A percentile compares a stretch with the other conserved stretches of the same genome.
These are phyloP conservation scores for Oenanthe melanoleuca DNA, from an alignment of 2,113 vertebrate species.

Conservation along the genomic window DNA sequence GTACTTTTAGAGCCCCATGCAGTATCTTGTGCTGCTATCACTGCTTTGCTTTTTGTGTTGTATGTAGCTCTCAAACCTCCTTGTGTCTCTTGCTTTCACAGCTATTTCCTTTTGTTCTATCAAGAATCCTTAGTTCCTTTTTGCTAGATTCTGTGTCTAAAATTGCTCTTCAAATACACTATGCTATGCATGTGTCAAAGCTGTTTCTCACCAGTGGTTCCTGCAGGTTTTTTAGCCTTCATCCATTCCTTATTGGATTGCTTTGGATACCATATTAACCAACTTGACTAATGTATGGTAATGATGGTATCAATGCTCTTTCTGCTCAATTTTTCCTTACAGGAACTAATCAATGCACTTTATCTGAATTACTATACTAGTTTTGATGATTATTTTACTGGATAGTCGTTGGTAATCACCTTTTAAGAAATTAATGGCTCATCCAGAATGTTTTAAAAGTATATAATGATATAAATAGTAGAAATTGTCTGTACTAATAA, in stretches of 20 bases:
- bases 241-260: not conserved
- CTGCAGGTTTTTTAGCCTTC: not conserved
- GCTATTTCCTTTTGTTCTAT: not conserved
- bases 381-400: not conserved
- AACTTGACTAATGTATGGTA: not conserved
- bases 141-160: not conserved
- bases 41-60: not conserved
- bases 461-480: not conserved
- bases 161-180: not conserved
- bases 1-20: not conserved
- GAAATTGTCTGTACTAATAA: not conserved
- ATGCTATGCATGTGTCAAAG: not conserved
- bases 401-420: not conserved
- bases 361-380: not conserved
- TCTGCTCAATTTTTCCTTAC: not conserved
- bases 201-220: not conserved
- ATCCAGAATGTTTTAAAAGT: not conserved
- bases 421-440: not conserved
- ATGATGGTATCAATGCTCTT: not conserved
- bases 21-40: not conserved
- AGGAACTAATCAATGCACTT: not conserved
- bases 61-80: not conserved
- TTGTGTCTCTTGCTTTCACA: not conserved
- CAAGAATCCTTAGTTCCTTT: not conserved
- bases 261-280: not conserved